Evolutionary conservation across 1,140 invertebrate species (phyloP), one percentile per base, ranked within the genome.

Genomic region (Leptinotarsa lineolata): DNA sequence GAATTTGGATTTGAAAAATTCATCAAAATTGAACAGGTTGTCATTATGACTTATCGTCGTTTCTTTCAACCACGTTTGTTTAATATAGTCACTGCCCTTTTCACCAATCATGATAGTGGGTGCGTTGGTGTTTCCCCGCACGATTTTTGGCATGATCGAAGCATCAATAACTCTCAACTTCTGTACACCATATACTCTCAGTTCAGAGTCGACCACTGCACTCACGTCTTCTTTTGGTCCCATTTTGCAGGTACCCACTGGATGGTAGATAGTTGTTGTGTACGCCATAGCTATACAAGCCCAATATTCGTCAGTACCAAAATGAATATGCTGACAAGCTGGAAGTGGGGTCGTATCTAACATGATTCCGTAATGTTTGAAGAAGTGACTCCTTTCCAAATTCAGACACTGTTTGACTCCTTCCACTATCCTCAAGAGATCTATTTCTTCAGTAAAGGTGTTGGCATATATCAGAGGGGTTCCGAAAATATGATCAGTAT

Each of bases 71-170:
- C 81, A 84, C 3, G 60, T 76, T 1, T 87, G 79, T 74, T 89
- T 90, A 24, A 92, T 89, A 77, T 91, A 83, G 81, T 92, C 90
- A 30, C 89, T 85, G 3, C 87, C 90, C 81, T 90, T 91, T 81
- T 92, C 91, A 0, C 86, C 91, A 44, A 92, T 90, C 91, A 92
- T 92, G 11, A 92, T 90, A 3, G 85, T 85, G 0, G 90, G 87
- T 4, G 90, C 90, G 77, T 91, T 91, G 0, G 90, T 90, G 79
- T 92, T 91, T 8, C 89, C 90, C 44, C 86, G 84, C 4, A 87
- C 83, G 66, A 91, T 86, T 45, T 83, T 83, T 2, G 90, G 90
- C 84, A 85, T 85, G 64, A 85, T 83, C 1, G 84, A 85, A 13
- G 83, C 80, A 78, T 85, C 85, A 24, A 83, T 81, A 2, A 85